phyloP scores from a whole-genome alignment of 2,797 vertebrate genomes.

The Halcyon chelicuti region DNA sequence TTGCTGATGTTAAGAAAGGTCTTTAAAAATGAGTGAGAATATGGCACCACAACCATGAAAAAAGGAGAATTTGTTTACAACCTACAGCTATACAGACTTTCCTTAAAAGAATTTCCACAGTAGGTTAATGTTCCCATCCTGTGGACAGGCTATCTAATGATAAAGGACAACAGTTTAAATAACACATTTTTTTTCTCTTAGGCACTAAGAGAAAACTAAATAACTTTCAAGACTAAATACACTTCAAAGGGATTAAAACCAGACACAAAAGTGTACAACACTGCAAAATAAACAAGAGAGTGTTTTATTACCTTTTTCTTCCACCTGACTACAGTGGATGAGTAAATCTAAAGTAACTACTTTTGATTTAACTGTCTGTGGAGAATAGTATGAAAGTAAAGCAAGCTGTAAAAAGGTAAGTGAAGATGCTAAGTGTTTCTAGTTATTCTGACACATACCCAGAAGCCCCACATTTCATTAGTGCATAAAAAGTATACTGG shows the following conservation, averaged over 20 bases:
- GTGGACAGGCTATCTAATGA: neutral
- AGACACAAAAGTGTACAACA: neutral
- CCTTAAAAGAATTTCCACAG: neutral
- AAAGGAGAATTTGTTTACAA: neutral
- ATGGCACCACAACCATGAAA: neutral
- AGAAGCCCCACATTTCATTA: neutral
- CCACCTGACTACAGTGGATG: neutral
- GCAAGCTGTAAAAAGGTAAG: neutral
- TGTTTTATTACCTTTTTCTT: constrained; percentile 16
- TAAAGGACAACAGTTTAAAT: constrained; percentile 27
- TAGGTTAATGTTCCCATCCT: neutral
- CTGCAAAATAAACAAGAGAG: neutral
- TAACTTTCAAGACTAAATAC: neutral
- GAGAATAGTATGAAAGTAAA: neutral
- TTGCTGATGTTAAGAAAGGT: neutral
- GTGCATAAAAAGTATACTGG: neutral
- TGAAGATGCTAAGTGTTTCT: neutral
- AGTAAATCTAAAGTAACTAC: neutral
- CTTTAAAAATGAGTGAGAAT: neutral
- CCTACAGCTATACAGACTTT: neutral
- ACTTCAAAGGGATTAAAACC: constrained; percentile 17
- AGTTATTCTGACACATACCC: neutral
- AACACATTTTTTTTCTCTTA: neutral
- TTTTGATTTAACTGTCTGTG: constrained; percentile 33
- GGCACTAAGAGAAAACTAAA: neutral